Base-by-base conservation (phyloP, 2,113 vertebrate species). In the Psilopsiagon aurifrons region DNA sequence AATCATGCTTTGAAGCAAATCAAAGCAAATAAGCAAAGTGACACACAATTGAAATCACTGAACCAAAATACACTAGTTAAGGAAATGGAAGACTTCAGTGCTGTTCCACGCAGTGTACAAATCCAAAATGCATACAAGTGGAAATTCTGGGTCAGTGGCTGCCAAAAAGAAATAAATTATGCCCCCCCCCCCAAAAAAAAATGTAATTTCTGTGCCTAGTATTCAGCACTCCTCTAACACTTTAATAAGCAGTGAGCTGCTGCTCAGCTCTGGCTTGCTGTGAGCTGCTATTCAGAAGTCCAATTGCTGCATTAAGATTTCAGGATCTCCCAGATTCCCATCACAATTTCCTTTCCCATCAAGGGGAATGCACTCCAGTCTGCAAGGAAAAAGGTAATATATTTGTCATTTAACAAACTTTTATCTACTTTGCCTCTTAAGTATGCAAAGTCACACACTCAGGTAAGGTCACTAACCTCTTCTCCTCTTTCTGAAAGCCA, bases 281-380 rank as follows among this genome's bases (percentile, higher is more conserved):
- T 64, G 52, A 81, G 41, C 44, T 78, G 28, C 24, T 92, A 39
- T 81, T 95, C 74, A 89, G 47, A 87, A 93, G 23, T 5, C 47
- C 69, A 27, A n/a, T 51, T 92, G 51, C 83, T 78, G 19, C 60
- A 80, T 88, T 90, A 92, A 89, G 90, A 68, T 87, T 96, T 93
- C 74, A 84, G 77, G 70, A 84, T 90, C 77, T 89, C 96, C 92
- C 96, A 89, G 74, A 93, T 92, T 96, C 95, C 95, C 96, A 89
- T 78, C 62, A 95, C 93, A 96, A 97, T 97, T 92, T 96, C 66
- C 49, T 90, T 93, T 92, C 25, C 49, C 63, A 62, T 91, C 88
- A 92, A 91, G 69, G 27, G 69, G 57, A 96, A 89, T 76, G 35
- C 31, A 29, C 59, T 91, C 74, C 44, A 87, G 69, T 49, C 84